Base-by-base conservation (phyloP, 2,888 invertebrate species). In the Pachydiplax longipennis region DNA sequence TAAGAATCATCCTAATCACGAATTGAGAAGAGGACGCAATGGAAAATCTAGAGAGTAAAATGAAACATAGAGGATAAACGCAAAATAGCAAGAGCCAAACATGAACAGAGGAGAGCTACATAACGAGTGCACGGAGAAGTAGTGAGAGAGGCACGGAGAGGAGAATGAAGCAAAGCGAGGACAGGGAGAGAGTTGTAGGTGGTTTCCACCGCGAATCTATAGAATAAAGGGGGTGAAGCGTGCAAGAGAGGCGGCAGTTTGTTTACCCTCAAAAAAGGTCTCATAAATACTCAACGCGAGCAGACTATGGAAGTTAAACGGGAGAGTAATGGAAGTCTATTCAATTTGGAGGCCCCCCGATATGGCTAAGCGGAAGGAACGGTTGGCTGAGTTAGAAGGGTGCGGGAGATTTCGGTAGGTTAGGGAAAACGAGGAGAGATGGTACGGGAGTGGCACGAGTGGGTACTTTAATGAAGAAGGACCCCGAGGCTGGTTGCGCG, bases 311-410 rank as follows among this genome's bases (percentile, higher is more conserved):
- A 87, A 87, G 87, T 87, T 87, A 87, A 87, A 87, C 87, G 87
- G 87, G 61, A 65, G 87, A 87, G 87, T 87, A 87, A 87, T 87
- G 87, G 87, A 87, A 87, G 87, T 87, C 87, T 87, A 87, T 87
- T 87, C 87, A 87, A 87, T 87, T 87, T 87, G 61, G 87, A 37
- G 58, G 83, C 31, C 83, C 37, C 87, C 87, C 87, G 87, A 65
- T 65, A 87, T 87, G 87, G 58, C 58, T 53, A 25, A 65, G 65
- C 25, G 65, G 73, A 73, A 31, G 73, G 25, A 73, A 73, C 73
- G 73, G 83, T 58, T 65, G 87, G 37, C 18, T 31, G 58, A 58
- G 58, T 22, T 15, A n/a, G 58, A 18, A 35, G 35, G 83, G 83
- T 13, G 48, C 0, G 81, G 35, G 65, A 80, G 80, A 13, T 22